Evolutionary conservation across 2,113 vertebrate species (phyloP).

Genomic region (Rhea pennata): DNA sequence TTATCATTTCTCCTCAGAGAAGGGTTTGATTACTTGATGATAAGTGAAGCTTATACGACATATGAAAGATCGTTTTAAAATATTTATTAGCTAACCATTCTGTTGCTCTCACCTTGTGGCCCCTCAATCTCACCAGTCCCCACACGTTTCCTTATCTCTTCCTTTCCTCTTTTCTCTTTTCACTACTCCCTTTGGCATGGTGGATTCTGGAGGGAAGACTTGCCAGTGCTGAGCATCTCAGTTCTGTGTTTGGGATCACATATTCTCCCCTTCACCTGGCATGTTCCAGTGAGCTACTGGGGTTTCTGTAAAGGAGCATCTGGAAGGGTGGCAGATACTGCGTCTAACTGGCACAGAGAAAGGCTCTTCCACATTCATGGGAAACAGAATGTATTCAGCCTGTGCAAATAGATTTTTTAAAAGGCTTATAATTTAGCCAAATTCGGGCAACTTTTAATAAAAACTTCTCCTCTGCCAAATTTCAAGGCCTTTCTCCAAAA

Average conservation of each 20-base stretch:
- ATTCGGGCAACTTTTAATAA: conserved; percentile 18
- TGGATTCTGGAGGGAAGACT: background rate
- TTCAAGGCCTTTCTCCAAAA: conserved; percentile 37
- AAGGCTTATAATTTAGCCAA: background rate
- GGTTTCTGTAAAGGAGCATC: background rate
- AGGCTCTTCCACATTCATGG: background rate
- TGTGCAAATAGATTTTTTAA: background rate
- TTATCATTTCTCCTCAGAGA: background rate
- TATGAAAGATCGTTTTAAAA: background rate
- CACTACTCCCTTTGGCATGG: background rate
- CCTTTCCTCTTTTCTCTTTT: background rate
- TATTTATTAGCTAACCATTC: background rate
- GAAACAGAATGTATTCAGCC: background rate
- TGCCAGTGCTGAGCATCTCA: background rate
- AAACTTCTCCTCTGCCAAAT: conserved; percentile 33
- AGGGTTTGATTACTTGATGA: background rate
- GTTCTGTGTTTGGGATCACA: background rate
- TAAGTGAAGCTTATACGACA: background rate
- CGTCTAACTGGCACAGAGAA: background rate
- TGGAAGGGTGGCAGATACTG: background rate
- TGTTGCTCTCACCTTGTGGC: background rate
- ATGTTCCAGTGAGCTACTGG: background rate
- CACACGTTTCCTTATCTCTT: background rate
- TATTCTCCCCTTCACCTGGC: background rate
- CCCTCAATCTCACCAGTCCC: background rate